Percentiles rank a stretch among this genome's conserved stretches.
phyloP scores from a whole-genome alignment of 2,797 vertebrate species.

The Cirrhinus molitorella region DNA sequence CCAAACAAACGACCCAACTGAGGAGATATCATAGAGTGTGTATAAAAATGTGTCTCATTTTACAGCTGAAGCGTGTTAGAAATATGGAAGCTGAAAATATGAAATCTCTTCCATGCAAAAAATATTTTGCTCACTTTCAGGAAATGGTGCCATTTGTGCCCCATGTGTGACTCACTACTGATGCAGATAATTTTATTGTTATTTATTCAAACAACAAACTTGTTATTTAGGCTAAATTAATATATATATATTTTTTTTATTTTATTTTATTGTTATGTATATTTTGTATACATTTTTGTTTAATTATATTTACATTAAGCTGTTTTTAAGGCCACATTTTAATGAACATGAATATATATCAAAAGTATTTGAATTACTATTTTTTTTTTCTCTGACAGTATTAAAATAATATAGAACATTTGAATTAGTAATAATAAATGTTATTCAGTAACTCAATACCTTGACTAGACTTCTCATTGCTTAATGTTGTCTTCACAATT shows the following conservation, averaged over 20 bases:
- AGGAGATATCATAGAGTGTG: not conserved
- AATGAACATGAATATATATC: no score
- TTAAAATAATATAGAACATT: not conserved
- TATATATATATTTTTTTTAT: no score
- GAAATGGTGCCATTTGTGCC: no score
- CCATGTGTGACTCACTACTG: no score
- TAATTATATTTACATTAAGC: not conserved
- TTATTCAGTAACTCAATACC: constrained; percentile 71
- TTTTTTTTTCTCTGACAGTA: no score
- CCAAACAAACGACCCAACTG: constrained; percentile 93
- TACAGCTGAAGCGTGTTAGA: not conserved
- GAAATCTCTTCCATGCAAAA: not conserved
- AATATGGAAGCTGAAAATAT: not conserved
- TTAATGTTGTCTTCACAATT: constrained; percentile 78
- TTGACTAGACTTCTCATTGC: constrained; percentile 86
- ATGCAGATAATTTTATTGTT: no score
- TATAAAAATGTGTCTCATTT: not conserved
- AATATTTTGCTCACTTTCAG: no score
- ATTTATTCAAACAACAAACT: no score
- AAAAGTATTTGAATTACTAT: no score
- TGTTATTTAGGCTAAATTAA: no score
- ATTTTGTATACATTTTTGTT: not conserved
- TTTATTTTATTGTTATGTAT: no score
- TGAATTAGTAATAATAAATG: not conserved
- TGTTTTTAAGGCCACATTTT: not conserved